Evolutionary conservation across 2,888 invertebrate genomes (phyloP).

Genomic region (Elysia crispata): DNA sequence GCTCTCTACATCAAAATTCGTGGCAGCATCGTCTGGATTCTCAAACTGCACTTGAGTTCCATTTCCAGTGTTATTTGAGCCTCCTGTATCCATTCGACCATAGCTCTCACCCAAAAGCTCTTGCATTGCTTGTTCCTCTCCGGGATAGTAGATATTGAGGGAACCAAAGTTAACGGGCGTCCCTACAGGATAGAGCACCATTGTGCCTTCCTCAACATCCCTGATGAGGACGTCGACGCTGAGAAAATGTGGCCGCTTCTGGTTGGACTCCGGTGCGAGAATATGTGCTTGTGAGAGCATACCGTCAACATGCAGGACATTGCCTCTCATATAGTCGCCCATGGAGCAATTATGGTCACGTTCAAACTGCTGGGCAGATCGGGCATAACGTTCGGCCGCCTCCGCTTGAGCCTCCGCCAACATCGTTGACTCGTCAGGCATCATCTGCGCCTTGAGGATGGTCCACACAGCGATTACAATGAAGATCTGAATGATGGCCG

Average conservation of each 20-base stretch:
- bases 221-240: constrained; percentile 25
- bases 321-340: neutral
- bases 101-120: too few species aligned
- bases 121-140: too few species aligned
- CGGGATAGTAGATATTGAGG: too few species aligned
- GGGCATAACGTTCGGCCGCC: neutral
- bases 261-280: neutral
- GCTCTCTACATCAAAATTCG: too few species aligned
- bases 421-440: too few species aligned
- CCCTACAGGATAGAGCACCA: constrained; percentile 35
- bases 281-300: neutral
- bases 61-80: too few species aligned
- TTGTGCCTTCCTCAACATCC: neutral
- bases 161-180: constrained; percentile 12
- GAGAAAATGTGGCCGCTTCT: neutral
- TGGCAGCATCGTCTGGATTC: too few species aligned
- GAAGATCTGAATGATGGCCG: constrained; percentile 33
- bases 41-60: too few species aligned
- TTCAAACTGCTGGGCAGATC: neutral
- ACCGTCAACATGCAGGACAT: neutral
- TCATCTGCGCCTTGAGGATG: neutral
- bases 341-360: neutral
- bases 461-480: constrained; percentile 32
- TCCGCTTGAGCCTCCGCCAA: neutral
- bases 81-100: too few species aligned